Evolutionary conservation across 2,113 vertebrate genomes (phyloP), one percentile per base, ranked within the genome.

Genomic region (Peromyscus maniculatus): DNA sequence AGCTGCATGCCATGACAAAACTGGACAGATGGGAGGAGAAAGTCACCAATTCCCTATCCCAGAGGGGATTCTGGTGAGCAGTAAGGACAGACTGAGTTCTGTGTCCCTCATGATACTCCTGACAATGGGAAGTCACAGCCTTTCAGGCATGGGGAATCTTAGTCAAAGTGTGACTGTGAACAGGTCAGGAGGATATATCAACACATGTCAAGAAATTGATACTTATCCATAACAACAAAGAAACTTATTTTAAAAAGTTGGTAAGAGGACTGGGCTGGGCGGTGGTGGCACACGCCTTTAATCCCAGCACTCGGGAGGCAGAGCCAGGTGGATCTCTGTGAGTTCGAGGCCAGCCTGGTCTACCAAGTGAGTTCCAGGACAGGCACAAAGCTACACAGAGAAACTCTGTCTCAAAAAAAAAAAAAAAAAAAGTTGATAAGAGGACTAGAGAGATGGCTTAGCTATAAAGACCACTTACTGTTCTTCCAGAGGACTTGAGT

Each of bases 21-120:
- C 5, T 59, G 7, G 26, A n/a, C 22, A 69, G 31, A 77, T 8
- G 15, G 5, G 4, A 4, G 82, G 57, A 26, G 59, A 88, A 71
- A 52, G 2, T 39, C 43, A 21, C 24, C n/a, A 2, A 4, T 36
- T 80, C 4, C 1, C 26, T 19, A 0, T 49, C 66, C 7, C 4
- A 12, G 33, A 1, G 10, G 33, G 43, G 64, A 11, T 24, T 28
- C 11, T n/a, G 64, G 28, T 16, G 9, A 80, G 52, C 17, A 26
- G 21, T 59, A 7, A 67, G 7, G 19, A 7, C 2, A 0, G 4
- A 7, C 57, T 1, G 9, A 13, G 91, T 9, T 46, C 62, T 5
- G 11, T 15, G 2, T 6, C 59, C 62, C 15, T 2, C 39, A 28
- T 12, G 26, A 16, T 67, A 43, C 83, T 87, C 62, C 24, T 26